Evolutionary conservation across 2,888 invertebrate genomes (phyloP), one percentile per base, ranked within the genome.

Genomic region (Hydropsyche betteni): DNA sequence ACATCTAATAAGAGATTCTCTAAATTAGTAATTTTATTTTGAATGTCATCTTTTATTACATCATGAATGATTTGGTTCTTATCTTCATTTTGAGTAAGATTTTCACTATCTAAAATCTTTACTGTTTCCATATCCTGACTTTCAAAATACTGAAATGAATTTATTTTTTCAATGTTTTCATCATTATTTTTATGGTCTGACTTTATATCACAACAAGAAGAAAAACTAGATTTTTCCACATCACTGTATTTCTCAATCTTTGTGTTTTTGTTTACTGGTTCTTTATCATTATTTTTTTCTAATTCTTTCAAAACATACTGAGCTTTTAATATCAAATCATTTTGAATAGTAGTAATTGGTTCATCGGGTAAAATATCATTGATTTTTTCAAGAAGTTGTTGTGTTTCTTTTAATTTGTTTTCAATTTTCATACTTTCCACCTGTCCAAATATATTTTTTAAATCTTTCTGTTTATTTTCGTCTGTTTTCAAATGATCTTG

Each of bases 1-100:
- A 87, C 87, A 79, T 87, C 87, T 70, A 84, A 85, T 0, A 87
- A 80, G 71, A 87, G 81, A 78, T 86, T 87, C 78, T 87, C 86
- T 86, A 88, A 87, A 76, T 84, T 86, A 44, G 87, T 86, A 0
- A 87, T 79, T 81, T 88, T 88, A 79, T 87, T 87, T 0, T 86
- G 86, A 70, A 87, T 87, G 81, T 88, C 87, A 81, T 85, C 86
- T 75, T 83, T 82, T 68, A 87, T 86, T 1, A 87, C 80, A n/a
- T 85, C 85, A 74, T 85, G 64, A 87, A 85, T 80, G 85, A 86
- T 33, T 81, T 82, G 77, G 81, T 84, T 80, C 83, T 86, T 86
- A 86, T 86, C 68, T 82, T 87, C 85, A 77, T 82, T 24, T 24
- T 24, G 24, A 24, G 24, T 24, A 24, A 24, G 24, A 24, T 24